Evolutionary conservation across 2,113 vertebrate genomes (phyloP).

Genomic region (Labeo rohita): DNA sequence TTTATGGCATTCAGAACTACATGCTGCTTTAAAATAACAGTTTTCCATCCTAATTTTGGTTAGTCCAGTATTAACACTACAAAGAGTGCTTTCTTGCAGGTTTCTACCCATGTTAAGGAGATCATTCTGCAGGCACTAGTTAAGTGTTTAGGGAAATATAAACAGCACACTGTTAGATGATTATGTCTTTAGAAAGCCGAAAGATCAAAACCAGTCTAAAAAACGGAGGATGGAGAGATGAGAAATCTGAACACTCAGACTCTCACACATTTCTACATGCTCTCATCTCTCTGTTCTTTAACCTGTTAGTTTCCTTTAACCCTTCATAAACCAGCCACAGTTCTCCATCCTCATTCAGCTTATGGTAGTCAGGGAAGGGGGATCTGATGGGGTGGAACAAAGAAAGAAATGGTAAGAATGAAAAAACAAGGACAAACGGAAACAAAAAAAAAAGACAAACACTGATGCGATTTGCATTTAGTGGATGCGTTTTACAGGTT

Average conservation of each 20-base stretch:
- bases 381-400: conserved; percentile 78
- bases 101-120: not conserved
- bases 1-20: not conserved
- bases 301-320: conserved; percentile 99
- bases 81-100: not conserved
- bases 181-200: not conserved
- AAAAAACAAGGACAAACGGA: conserved; percentile 37
- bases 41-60: not conserved
- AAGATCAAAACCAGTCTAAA: not conserved
- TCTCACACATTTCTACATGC: conserved; percentile 53
- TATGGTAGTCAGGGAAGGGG: conserved; percentile 87
- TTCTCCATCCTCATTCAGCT: conserved; percentile 98
- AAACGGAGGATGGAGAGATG: not conserved
- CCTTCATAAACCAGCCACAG: conserved; percentile 99
- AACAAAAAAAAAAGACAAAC: not conserved
- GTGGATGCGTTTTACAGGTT: not conserved
- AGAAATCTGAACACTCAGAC: conserved; percentile 4
- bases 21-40: conserved; percentile 12
- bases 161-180: conserved; percentile 16
- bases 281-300: conserved; percentile 65
- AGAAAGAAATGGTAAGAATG: conserved; percentile 62
- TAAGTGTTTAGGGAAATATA: not conserved
- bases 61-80: conserved; percentile 9
- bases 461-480: not conserved
- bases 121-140: not conserved